A percentile compares a stretch with the other conserved stretches of the same genome.
phyloP scores from a whole-genome alignment of 1,140 invertebrate species.

The Augochlora pura region DNA sequence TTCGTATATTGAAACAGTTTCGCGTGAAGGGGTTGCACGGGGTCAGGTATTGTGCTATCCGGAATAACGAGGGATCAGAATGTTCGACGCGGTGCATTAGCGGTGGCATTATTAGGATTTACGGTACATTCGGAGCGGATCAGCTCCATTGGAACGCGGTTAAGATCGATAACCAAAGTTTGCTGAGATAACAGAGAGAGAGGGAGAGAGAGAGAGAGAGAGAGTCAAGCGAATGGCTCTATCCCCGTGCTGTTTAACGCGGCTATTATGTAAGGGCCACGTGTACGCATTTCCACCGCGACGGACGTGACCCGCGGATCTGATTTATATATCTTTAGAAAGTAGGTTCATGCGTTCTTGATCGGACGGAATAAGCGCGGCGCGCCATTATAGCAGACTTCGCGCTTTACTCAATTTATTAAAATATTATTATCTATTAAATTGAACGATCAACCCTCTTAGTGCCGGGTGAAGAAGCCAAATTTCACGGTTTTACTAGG shows the following conservation, averaged over 20 bases:
- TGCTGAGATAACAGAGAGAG: neutral
- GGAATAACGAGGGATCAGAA: slow-evolving; percentile 40
- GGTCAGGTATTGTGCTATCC: slow-evolving; percentile 22
- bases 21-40: neutral
- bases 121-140: slow-evolving; percentile 38
- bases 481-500: too few species aligned
- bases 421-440: too few species aligned
- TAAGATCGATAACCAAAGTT: slow-evolving; percentile 44
- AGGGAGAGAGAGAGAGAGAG: too few species aligned
- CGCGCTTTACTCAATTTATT: too few species aligned
- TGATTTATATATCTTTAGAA: too few species aligned
- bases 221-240: neutral
- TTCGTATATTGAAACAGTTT: slow-evolving; percentile 18
- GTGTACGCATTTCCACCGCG: neutral
- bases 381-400: too few species aligned
- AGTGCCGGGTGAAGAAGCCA: too few species aligned
- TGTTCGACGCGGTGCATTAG: slow-evolving; percentile 36
- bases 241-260: neutral
- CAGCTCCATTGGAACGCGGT: slow-evolving; percentile 19
- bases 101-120: slow-evolving; percentile 46
- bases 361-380: too few species aligned
- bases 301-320: too few species aligned
- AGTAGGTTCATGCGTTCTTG: too few species aligned
- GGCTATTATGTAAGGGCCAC: neutral
- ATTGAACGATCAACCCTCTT: too few species aligned